phyloP scores from a whole-genome alignment of 2,797 vertebrate species.

The Peromyscus aztecus region DNA sequence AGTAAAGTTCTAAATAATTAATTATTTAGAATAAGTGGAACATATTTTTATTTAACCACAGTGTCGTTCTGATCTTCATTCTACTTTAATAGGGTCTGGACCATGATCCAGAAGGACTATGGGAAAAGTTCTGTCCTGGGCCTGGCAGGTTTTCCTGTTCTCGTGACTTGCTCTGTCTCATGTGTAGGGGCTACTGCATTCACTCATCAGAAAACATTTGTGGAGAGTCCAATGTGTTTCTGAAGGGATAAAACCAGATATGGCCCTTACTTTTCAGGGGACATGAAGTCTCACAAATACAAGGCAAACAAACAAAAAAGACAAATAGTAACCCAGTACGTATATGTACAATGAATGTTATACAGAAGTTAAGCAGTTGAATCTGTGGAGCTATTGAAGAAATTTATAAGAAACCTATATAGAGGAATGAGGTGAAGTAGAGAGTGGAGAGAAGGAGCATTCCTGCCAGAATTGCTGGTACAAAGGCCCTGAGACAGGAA shows the following conservation, averaged over 20 bases:
- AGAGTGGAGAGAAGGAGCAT: background rate
- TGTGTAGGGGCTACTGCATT: background rate
- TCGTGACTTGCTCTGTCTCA: background rate
- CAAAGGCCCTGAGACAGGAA: constrained; percentile 29
- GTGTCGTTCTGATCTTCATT: background rate
- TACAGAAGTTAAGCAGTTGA: background rate
- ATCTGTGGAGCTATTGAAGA: background rate
- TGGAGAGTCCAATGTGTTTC: background rate
- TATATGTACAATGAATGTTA: background rate
- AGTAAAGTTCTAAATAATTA: constrained; percentile 29
- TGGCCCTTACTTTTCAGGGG: background rate
- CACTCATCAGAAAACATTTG: background rate
- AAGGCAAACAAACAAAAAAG: background rate
- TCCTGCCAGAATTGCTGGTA: background rate
- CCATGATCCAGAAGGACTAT: background rate
- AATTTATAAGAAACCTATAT: background rate
- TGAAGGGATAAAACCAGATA: background rate
- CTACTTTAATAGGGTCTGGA: background rate
- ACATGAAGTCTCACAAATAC: background rate
- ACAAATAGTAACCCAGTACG: background rate
- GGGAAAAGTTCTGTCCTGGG: background rate
- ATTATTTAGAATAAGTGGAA: background rate
- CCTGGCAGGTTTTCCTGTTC: background rate
- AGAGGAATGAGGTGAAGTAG: background rate
- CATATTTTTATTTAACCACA: background rate